phyloP scores from a whole-genome alignment of 1,140 invertebrate genomes.

The Lethrus apterus region DNA sequence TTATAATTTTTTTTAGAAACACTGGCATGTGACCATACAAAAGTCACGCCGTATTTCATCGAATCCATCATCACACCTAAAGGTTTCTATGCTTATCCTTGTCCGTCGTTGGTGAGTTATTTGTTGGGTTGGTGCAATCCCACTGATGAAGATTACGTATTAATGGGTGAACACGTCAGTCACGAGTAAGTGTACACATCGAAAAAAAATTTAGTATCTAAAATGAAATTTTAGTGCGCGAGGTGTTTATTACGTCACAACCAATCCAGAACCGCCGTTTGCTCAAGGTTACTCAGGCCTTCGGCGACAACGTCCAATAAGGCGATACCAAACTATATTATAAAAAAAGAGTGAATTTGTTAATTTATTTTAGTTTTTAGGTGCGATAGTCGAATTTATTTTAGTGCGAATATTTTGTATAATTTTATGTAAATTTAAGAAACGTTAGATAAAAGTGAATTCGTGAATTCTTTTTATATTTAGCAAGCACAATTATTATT shows the following conservation, averaged over 20 bases:
- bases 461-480: too few species aligned
- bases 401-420: neutral
- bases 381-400: too few species aligned
- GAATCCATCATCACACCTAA: conserved; percentile 70
- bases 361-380: too few species aligned
- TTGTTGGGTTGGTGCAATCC: conserved; percentile 74
- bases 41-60: conserved; percentile 81
- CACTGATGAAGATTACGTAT: conserved; percentile 64
- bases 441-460: too few species aligned
- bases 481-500: too few species aligned
- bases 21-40: conserved; percentile 78
- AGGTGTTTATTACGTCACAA: conserved; percentile 77
- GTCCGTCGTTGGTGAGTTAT: conserved; percentile 70
- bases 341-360: too few species aligned
- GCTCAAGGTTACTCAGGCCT: conserved; percentile 71
- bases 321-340: too few species aligned
- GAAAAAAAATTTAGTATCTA: neutral
- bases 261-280: conserved; percentile 75
- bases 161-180: conserved; percentile 75
- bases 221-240: conserved; percentile 53
- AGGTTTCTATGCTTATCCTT: conserved; percentile 77
- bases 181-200: conserved; percentile 51
- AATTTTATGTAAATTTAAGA: neutral
- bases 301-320: too few species aligned
- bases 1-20: conserved; percentile 55